Evolutionary conservation across 2,113 vertebrate species (phyloP), one percentile per base, ranked within the genome.

Genomic region (Canis aureus): DNA sequence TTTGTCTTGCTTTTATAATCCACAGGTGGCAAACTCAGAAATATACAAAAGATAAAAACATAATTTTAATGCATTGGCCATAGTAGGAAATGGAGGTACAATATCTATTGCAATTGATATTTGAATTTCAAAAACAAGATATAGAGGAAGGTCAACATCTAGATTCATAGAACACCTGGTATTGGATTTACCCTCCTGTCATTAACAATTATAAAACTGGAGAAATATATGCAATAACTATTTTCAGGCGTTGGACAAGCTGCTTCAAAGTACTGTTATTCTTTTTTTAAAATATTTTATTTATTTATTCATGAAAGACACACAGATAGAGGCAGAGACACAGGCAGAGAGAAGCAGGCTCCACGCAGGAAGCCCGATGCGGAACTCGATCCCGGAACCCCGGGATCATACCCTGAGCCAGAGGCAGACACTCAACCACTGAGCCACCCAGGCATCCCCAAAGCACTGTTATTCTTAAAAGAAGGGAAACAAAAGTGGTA

Each of bases 1-100:
- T 38, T 74, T 96, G 51, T 67, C 49, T 74, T 81, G 29, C 43
- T 23, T 94, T 97, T 88, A 88, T 83, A 78, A 76, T 55, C 32
- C 71, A 83, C 32, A 89, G 23, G 78, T 16, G 49, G 43, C 59
- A 92, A 93, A 57, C 59, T 66, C 57, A 79, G 43, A 84, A 80
- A 73, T 23, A 59, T 22, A 83, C 27, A 83, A 11, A 89, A n/a
- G 17, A 80, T 27, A 85, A 89, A 51, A n/a, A 91, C 15, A 2
- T 57, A 32, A 87, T 87, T 80, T 88, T 82, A 86, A 32, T 43
- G 16, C 49, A 66, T 20, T 92, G 38, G 59, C 60, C 35, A 81
- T 11, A 82, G 59, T 55, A 92, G 67, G 92, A 94, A 60, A 53
- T 67, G 51, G 49, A 91, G 22, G 11, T 60, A 69, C 51, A 88